Base-by-base conservation (phyloP, 2,888 invertebrate genomes). In the Busseola fusca region DNA sequence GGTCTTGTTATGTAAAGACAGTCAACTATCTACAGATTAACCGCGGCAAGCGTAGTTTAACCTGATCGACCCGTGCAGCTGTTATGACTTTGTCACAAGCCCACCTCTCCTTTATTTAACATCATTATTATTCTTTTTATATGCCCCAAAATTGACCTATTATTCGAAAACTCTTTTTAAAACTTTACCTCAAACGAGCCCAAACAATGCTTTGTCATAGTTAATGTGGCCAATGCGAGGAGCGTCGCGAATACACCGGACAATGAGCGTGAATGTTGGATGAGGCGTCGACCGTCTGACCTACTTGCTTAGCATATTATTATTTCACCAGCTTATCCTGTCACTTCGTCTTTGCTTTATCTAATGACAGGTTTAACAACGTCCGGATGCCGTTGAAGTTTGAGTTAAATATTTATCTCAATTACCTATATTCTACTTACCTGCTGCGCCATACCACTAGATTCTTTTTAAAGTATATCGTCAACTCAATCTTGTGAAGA, bases 201-300 rank as follows among this genome's bases (percentile, higher is more conserved):
- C 50, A 27, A 69, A 62, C 57, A 54, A 21, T 59, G 52, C 42
- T 30, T 58, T 25, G 16, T 37, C 12, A 14, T 25, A 42, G 52
- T 64, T 66, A 62, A 37, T 40, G 56, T 50, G 63, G 54, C 62
- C 48, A 69, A 69, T 54, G 25, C 27, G 25, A 21, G 25, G 5
- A 25, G n/a, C 60, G 67, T 65, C 69, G n/a, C 34, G 21, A 40
- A 12, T 65, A 58, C 50, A 57, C 57, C 62, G 66, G 72, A 87
- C 87, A 87, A 84, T 82, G 72, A 84, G 84, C 85, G 67, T 88
- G 85, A 91, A 90, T 90, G 82, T 82, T 87, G 82, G 81, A 89
- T 91, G 89, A 87, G 82, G 62, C 68, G 72, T 73, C 83, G 84
- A 80, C 78, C 72, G 76, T 74, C 82, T 85, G 89, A 88, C 87